Conservation (phyloP, 2,113 vertebrate genomes). For the Amphilophus citrinellus region DNA sequence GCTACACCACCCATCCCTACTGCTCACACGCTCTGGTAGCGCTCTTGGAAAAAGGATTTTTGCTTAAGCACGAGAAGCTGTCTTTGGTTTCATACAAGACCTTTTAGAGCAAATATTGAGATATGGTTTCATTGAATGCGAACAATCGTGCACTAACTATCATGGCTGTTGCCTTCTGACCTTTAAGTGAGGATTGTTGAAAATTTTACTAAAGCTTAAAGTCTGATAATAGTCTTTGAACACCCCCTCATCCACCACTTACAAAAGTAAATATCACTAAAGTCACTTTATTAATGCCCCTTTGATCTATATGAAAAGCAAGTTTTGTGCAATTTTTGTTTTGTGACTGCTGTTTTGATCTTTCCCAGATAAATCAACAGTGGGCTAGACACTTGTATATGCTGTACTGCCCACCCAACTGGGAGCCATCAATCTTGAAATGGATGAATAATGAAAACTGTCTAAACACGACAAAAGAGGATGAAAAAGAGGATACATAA, state of each 20-base stretch:
- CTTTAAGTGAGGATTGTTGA: conserved; percentile 60
- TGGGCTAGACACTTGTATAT: conserved; percentile 62
- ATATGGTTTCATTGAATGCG: conserved; percentile 41
- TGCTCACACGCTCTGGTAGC: conserved; percentile 38
- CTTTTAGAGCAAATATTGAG: conserved; percentile 69
- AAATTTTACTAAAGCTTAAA: conserved; percentile 58
- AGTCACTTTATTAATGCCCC: conserved; percentile 47
- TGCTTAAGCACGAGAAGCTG: conserved; percentile 39
- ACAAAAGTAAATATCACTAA: conserved; percentile 31
- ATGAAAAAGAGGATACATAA: conserved; percentile 75
- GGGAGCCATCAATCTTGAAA: conserved; percentile 68
- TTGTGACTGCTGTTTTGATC: conserved; percentile 60
- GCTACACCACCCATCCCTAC: neutral
- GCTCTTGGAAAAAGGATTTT: conserved; percentile 62
- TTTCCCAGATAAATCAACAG: conserved; percentile 62
- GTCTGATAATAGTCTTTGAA: conserved; percentile 50
- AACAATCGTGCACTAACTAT: conserved; percentile 16
- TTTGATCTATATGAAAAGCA: conserved; percentile 65
- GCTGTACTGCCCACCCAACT: conserved; percentile 28
- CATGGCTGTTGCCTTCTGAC: conserved; percentile 53
- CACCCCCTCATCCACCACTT: conserved; percentile 35
- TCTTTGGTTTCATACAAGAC: conserved; percentile 72
- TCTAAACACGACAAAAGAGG: conserved; percentile 69
- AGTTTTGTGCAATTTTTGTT: conserved; percentile 55
- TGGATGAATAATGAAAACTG: conserved; percentile 76